phyloP scores from a whole-genome alignment of 2,797 vertebrate genomes.

The Helostoma temminkii region DNA sequence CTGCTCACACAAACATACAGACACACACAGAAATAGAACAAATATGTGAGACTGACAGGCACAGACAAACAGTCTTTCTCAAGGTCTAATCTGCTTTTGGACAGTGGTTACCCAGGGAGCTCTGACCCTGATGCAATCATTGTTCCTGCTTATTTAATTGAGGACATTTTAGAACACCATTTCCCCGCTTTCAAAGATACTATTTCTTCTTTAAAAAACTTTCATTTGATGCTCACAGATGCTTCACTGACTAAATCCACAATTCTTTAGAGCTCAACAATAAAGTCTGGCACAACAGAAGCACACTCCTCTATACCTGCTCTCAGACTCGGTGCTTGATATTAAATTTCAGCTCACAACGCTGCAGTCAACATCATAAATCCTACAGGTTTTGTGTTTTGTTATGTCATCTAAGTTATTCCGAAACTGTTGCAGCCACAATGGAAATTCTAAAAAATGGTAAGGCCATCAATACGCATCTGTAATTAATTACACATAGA shows the following conservation, averaged over 20 bases:
- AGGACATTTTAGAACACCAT: constrained; percentile 11
- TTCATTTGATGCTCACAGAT: constrained; percentile 28
- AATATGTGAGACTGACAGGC: constrained; percentile 27
- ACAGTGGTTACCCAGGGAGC: neutral
- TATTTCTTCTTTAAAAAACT: constrained; percentile 29
- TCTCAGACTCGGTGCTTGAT: constrained; percentile 7
- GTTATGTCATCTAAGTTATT: constrained; percentile 18
- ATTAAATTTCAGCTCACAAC: constrained; percentile 39
- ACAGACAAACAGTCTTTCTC: constrained; percentile 14
- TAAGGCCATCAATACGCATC: neutral
- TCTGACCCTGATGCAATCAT: neutral
- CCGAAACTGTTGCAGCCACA: constrained; percentile 14
- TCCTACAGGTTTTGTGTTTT: constrained; percentile 24
- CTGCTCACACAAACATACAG: neutral
- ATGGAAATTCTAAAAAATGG: neutral
- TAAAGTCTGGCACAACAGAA: constrained; percentile 39
- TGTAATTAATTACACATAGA: neutral
- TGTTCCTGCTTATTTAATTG: constrained; percentile 35
- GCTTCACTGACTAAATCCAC: constrained; percentile 35
- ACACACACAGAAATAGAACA: constrained; percentile 21
- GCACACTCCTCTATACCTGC: constrained; percentile 19
- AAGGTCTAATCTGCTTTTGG: constrained; percentile 27
- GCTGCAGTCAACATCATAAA: constrained; percentile 11
- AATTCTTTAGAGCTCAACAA: constrained; percentile 49
- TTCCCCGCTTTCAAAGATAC: constrained; percentile 24